Evolutionary conservation across 2,888 invertebrate genomes (phyloP).

Genomic region (Drosophila testacea): DNA sequence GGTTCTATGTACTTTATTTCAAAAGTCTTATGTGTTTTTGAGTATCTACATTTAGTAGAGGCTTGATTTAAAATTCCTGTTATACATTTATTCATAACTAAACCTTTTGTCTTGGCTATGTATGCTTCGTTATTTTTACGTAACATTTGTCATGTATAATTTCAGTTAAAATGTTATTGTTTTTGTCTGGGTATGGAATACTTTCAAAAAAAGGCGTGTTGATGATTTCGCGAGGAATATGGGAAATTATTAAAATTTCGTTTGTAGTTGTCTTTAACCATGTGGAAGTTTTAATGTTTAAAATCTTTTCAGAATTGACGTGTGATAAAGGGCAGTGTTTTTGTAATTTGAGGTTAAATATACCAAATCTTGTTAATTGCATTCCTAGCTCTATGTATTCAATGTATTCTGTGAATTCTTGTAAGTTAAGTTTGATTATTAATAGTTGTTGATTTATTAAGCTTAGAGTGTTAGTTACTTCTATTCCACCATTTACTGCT

Average conservation of each 20-base stretch:
- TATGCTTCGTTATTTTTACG: not conserved
- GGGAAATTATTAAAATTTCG: too few relatives aligned
- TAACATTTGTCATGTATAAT: not conserved
- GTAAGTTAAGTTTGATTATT: too few relatives aligned
- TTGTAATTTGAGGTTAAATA: not conserved
- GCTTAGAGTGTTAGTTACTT: too few relatives aligned
- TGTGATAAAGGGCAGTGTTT: not conserved
- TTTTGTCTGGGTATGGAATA: not conserved
- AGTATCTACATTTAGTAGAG: not conserved
- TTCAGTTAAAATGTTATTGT: not conserved
- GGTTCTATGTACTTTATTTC: slow-evolving; percentile 3
- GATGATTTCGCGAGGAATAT: too few relatives aligned
- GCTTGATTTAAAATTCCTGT: not conserved
- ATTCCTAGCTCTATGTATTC: too few relatives aligned
- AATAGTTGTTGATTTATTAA: too few relatives aligned
- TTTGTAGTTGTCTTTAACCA: not conserved
- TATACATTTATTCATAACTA: too few relatives aligned
- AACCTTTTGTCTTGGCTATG: not conserved
- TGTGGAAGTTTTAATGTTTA: not conserved
- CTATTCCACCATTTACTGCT: too few relatives aligned
- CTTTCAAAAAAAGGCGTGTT: not conserved
- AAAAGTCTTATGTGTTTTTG: not conserved
- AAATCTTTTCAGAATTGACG: not conserved
- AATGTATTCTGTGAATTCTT: too few relatives aligned
- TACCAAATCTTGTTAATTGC: not conserved